Base-by-base conservation (phyloP, 2,797 vertebrate genomes). In the Naso thynnoides region DNA sequence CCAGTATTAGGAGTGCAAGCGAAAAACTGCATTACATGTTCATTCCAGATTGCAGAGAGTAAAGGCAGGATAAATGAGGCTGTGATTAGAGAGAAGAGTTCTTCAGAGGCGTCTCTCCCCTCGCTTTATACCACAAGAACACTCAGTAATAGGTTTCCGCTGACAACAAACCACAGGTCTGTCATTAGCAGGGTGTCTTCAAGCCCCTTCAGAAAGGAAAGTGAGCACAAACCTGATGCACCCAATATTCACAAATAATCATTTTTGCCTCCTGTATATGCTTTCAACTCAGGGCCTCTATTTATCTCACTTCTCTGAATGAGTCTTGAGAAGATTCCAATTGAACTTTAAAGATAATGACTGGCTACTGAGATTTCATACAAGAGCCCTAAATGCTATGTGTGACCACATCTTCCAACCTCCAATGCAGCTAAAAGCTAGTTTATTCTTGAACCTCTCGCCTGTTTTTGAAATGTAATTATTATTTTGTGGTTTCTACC, bases 141-240 rank as follows among this genome's bases (percentile, higher is more conserved):
- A 71, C 77, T 85, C 78, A 62, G 88, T 90, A 91, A 92, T 88
- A 88, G 83, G 77, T 88, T 76, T 86, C 78, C 60, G 64, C 81
- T 70, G 86, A 92, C 91, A 86, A 88, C 73, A 87, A 81, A 88
- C 83, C 72, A 71, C 83, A 76, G 73, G 76, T 81, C 81, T 70
- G 69, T 88, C 84, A 90, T 93, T 91, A 91, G 76, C 75, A 33
- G 69, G 60, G 76, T 79, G 61, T 86, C 85, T 87, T 79, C 52
- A 26, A 88, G 72, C 71, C 65, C 87, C 87, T 74, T 83, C 75
- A 78, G 59, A 38, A 64, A 80, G 79, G 62, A 86, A 87, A 89
- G 82, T 78, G 71, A 82, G 73, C 70, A 56, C 64, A 78, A 83
- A 81, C 63, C 58, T 42, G 44, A 70, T 70, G 62, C 41, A 61